These are phyloP conservation scores for Palythoa caribaeorum DNA, from an alignment of 92 coral and sea anemone species.

Conservation along the genomic window DNA sequence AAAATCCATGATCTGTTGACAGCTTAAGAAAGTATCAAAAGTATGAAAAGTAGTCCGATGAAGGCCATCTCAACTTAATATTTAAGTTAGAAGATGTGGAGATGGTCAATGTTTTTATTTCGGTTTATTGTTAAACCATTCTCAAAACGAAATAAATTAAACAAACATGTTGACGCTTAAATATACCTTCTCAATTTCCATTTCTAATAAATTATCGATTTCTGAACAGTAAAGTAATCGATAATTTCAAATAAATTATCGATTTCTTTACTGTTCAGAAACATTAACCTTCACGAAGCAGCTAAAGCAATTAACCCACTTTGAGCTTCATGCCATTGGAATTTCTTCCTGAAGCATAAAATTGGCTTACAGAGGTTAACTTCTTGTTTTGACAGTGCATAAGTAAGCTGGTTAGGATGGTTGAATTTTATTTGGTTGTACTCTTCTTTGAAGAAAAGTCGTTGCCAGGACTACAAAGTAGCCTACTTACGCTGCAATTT, in stretches of 20 bases:
- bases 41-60: no score
- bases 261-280: constrained; percentile 7
- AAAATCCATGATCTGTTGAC: no score
- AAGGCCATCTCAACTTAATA: no score
- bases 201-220: background rate
- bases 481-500: background rate
- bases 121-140: no score
- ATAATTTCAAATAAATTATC: background rate
- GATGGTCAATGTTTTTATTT: no score
- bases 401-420: constrained; percentile 6
- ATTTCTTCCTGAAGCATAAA: constrained; percentile 18
- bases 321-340: constrained; percentile 10
- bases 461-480: constrained; percentile 19
- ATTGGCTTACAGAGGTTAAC: constrained; percentile 21
- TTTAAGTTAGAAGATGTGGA: no score
- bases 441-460: constrained; percentile 20
- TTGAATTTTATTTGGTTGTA: constrained; percentile 23
- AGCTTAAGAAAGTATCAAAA: no score
- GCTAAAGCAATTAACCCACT: background rate
- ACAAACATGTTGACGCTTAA: no score
- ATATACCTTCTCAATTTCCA: background rate
- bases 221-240: no score
- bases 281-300: constrained; percentile 14
- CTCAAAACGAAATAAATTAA: no score
- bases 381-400: constrained; percentile 31